Conservation (phyloP, 2,113 vertebrate genomes). For the Actenoides hombroni region DNA sequence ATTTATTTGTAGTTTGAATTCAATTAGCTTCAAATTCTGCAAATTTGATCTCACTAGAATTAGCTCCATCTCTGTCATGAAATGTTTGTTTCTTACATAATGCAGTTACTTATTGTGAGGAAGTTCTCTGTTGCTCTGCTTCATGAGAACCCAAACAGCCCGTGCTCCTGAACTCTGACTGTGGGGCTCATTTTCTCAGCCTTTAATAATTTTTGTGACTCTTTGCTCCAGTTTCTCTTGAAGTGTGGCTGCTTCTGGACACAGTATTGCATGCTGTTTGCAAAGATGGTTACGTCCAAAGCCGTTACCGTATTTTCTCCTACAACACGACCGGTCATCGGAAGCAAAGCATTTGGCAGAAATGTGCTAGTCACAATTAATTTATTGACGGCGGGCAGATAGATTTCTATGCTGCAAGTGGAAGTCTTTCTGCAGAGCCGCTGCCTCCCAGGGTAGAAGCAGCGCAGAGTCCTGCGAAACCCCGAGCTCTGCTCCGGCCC, state of each 20-base stretch:
- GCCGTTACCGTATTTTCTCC: neutral
- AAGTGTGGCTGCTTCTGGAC: neutral
- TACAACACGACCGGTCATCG: neutral
- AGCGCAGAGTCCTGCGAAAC: neutral
- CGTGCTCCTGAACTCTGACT: neutral
- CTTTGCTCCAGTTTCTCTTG: neutral
- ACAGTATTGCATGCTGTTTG: neutral
- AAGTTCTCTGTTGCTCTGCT: neutral
- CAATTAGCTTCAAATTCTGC: conserved; percentile 49
- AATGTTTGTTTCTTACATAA: conserved; percentile 58
- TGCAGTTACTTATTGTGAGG: conserved; percentile 12
- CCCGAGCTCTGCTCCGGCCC: neutral
- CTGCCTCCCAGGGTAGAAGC: neutral
- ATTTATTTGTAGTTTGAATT: conserved; percentile 40
- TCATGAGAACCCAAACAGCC: neutral
- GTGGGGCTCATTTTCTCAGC: neutral
- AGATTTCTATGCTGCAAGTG: accelerated
- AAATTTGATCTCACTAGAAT: conserved; percentile 42
- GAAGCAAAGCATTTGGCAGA: neutral
- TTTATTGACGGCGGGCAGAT: neutral
- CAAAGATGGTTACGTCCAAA: neutral
- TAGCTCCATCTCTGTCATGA: conserved; percentile 49
- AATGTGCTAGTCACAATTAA: neutral
- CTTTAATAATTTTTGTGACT: neutral
- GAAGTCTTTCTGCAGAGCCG: neutral